Base-by-base conservation (phyloP, 2,797 vertebrate genomes). In the Mormyrus hasselquistii region DNA sequence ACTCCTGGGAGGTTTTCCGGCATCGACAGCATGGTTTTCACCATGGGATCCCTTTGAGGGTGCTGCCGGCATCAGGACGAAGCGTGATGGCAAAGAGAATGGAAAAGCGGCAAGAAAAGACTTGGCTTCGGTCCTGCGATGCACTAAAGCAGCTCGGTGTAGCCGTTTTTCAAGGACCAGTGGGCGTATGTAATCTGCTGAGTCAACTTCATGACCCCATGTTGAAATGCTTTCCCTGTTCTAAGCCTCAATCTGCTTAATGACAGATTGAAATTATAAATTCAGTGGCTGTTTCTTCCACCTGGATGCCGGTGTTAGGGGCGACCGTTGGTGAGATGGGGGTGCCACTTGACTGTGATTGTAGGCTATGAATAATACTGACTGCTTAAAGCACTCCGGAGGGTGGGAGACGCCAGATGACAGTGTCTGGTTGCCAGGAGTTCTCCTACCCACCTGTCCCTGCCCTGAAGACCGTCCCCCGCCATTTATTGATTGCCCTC, bases 351-450 rank as follows among this genome's bases (percentile, higher is more conserved):
- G 53, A 22, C 57, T 88, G 59, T 86, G 59, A 85, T 90, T 90
- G 52, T 88, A 88, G 34, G n/a, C 41, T 69, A 88, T 88, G 87
- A 89, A 59, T 88, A 88, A 87, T 53, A 53, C 87, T 88, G 83
- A 69, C 41, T 65, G 83, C 55, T 89, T 47, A 88, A 90, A 88
- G 82, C 57, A 86, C 87, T 73, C 49, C 8, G 25, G 79, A 90
- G 87, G 38, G 57, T 44, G 52, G 22, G 57, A 86, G 59, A 73
- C 3, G 87, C 79, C 87, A 88, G 87, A 73, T 90, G 87, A 90
- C 87, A 19, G 87, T 14, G 34, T 6, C 16, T 29, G 47, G 76
- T 83, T 88, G 87, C 82, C 87, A 90, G 65, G 22, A 59, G 19
- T 34, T 69, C 83, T 85, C 59, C 82, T 25, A 14, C 25, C 87